Evolutionary conservation across 2,797 vertebrate genomes (phyloP), one percentile per base, ranked within the genome.

Genomic region (Sphenodon punctatus): DNA sequence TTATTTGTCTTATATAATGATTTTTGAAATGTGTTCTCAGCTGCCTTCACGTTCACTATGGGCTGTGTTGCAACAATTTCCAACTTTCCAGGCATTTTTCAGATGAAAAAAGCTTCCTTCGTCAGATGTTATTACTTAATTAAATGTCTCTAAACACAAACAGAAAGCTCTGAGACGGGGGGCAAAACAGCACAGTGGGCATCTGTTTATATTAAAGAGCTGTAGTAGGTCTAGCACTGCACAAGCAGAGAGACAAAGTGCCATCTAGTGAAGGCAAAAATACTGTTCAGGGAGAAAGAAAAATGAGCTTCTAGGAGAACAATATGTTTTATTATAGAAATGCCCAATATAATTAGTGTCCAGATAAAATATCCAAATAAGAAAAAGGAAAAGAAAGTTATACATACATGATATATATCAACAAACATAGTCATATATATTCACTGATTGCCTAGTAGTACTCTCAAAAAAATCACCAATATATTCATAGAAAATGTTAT

Each of bases 191-290:
- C 39, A 64, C 1, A 56, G 10, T 16, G 19, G 42, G 46, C 6
- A 45, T 75, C 80, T 82, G 13, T 36, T 32, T 63, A 30, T 64
- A 67, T 59, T 20, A 63, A 83, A 67, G 19, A 84, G 11, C 8
- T 87, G 46, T 27, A 75, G 12, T 7, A 59, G 55, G 7, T 6
- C 30, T 39, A 59, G 20, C 20, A 30, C 45, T 41, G 64, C 27
- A 19, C 15, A 82, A 22, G 22, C 76, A 80, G 84, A 90, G 78
- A 78, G 42, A 67, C 66, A 88, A 78, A 61, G 72, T 84, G 69
- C 80, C 78, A 88, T 75, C 88, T 92, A 90, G 81, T 85, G 72
- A 93, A 78, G 68, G 67, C 25, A 78, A 5, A 19, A 56, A 34
- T 10, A n/a, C 23, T 60, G 25, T 71, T 80, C 49, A 75, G 27